Evolutionary conservation across 2,113 vertebrate species (phyloP).

Genomic region (Eleginops maclovinus): DNA sequence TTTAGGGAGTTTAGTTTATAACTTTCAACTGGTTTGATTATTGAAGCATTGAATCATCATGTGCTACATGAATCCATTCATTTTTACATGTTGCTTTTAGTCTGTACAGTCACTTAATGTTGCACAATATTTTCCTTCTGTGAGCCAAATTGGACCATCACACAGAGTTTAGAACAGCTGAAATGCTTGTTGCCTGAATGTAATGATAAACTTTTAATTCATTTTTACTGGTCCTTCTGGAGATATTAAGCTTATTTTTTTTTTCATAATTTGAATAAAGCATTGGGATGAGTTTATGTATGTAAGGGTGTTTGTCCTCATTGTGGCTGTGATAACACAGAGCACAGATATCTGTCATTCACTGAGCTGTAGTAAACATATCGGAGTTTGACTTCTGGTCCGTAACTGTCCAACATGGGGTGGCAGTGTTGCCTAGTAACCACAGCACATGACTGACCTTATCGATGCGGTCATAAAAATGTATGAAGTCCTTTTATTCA

Average conservation of each 20-base stretch:
- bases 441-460: slow-evolving; percentile 84
- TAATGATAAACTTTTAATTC: neutral
- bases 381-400: slow-evolving; percentile 72
- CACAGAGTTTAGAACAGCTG: neutral
- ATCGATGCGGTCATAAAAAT: slow-evolving; percentile 84
- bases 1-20: slow-evolving; percentile 10
- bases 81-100: neutral
- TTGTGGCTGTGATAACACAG: slow-evolving; percentile 1
- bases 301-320: neutral
- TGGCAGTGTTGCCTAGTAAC: slow-evolving; percentile 86
- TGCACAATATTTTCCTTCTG: neutral
- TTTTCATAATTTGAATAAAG: neutral
- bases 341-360: slow-evolving; percentile 37
- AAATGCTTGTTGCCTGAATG: neutral
- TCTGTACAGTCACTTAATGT: neutral
- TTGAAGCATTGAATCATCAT: neutral
- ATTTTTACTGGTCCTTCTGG: neutral
- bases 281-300: neutral
- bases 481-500: slow-evolving; percentile 84
- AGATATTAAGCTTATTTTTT: slow-evolving; percentile 1
- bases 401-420: slow-evolving; percentile 77
- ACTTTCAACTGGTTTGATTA: neutral
- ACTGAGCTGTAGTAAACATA: slow-evolving; percentile 65
- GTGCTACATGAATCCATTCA: neutral
- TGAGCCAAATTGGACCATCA: neutral